phyloP scores from a whole-genome alignment of 1,140 invertebrate genomes.

The Oncopodura yosiiana region DNA sequence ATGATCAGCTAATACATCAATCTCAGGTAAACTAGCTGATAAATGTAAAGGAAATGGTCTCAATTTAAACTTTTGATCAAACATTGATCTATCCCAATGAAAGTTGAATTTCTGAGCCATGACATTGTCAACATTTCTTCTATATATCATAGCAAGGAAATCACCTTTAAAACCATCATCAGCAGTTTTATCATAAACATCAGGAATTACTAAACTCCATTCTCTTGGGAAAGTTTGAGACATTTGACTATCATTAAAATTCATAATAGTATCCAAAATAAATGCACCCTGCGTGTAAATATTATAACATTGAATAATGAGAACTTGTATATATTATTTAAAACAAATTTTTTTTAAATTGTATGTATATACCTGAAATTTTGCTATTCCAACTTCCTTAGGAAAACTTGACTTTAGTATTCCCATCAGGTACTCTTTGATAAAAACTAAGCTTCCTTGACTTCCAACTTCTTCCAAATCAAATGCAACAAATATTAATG shows the following conservation, averaged over 20 bases:
- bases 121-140: conserved; percentile 36
- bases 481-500: conserved; percentile 43
- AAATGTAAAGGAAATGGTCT: conserved; percentile 34
- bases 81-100: conserved; percentile 31
- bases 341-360: neutral
- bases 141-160: conserved; percentile 40
- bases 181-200: conserved; percentile 34
- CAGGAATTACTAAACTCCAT: conserved; percentile 36
- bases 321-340: neutral
- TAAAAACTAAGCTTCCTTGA: conserved; percentile 41
- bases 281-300: conserved; percentile 39
- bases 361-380: conserved; percentile 24
- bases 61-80: conserved; percentile 26
- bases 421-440: conserved; percentile 40
- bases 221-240: conserved; percentile 39
- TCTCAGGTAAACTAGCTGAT: conserved; percentile 29
- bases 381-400: conserved; percentile 17
- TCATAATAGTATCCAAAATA: conserved; percentile 43
- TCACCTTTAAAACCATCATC: conserved; percentile 39
- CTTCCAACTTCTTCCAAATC: conserved; percentile 42
- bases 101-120: conserved; percentile 35
- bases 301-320: neutral
- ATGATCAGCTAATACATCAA: conserved; percentile 34
- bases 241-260: conserved; percentile 39
- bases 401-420: conserved; percentile 27